Percentiles rank a stretch among this genome's conserved stretches.
phyloP scores from a whole-genome alignment of 1,140 invertebrate species.

The Andricus grossulariae region DNA sequence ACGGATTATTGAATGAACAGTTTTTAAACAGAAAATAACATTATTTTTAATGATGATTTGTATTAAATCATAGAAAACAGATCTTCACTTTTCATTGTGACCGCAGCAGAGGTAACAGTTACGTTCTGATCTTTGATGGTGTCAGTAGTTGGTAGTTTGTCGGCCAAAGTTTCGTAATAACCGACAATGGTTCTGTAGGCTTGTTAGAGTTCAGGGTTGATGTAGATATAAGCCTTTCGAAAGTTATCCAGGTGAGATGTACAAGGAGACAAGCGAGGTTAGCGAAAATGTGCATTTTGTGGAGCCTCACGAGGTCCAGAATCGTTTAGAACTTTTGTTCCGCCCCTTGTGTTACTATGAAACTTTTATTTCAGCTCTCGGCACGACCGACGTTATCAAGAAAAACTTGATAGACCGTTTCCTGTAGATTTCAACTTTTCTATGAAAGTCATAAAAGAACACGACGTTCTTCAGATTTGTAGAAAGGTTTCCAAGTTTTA shows the following conservation, averaged over 20 bases:
- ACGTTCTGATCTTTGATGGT: no score
- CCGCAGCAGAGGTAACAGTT: no score
- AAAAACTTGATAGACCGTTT: constrained; percentile 27
- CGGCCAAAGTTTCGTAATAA: constrained; percentile 66
- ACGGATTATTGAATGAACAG: no score
- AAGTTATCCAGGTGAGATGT: constrained; percentile 50
- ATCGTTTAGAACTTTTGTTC: constrained; percentile 26
- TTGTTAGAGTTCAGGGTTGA: constrained; percentile 48
- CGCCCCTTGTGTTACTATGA: constrained; percentile 1
- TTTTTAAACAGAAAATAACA: no score
- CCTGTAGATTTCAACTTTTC: constrained; percentile 31
- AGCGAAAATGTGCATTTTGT: constrained; percentile 11
- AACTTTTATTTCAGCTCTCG: constrained; percentile 19
- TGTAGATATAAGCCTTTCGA: constrained; percentile 46
- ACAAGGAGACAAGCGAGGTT: constrained; percentile 33
- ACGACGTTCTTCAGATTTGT: constrained; percentile 21
- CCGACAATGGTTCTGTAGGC: constrained; percentile 53
- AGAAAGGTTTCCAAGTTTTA: constrained; percentile 26
- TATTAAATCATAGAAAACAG: no score
- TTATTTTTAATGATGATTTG: no score
- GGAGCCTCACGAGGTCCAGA: constrained; percentile 19
- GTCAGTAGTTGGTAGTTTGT: no score
- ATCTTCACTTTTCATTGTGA: no score
- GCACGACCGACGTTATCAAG: constrained; percentile 8
- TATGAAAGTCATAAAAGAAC: constrained; percentile 21